Conservation (phyloP, 1,140 invertebrate species). For the Lucilia cuprina region DNA sequence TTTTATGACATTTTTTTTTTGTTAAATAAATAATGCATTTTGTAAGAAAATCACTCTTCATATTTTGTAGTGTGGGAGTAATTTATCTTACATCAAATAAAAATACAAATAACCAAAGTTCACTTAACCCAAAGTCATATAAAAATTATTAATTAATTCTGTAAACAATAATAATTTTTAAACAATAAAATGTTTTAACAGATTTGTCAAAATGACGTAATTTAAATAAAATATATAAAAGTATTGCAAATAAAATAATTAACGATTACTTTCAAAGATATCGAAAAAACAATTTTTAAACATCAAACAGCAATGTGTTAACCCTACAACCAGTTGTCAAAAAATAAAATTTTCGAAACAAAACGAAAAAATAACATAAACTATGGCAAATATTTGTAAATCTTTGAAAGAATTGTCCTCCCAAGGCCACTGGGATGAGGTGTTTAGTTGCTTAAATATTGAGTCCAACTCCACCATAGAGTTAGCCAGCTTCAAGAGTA, state of each 20-base stretch:
- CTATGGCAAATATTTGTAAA: background rate
- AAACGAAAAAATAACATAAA: background rate
- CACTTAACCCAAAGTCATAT: background rate
- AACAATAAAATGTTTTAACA: background rate
- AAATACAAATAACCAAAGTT: background rate
- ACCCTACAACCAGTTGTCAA: background rate
- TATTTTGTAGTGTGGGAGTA: background rate
- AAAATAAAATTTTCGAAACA: background rate
- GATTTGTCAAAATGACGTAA: no score
- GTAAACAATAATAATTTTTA: background rate
- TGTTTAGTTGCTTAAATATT: background rate
- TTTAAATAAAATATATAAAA: background rate
- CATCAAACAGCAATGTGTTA: background rate
- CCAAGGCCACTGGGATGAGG: background rate
- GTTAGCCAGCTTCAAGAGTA: conserved; percentile 1
- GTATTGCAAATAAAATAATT: background rate
- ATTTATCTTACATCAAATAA: background rate
- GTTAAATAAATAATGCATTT: no score
- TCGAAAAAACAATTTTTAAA: background rate
- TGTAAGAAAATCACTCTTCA: no score
- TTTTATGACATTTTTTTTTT: no score
- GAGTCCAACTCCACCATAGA: background rate
- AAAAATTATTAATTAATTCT: background rate
- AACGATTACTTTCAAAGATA: background rate
- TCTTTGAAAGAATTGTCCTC: background rate